Evolutionary conservation across 1,140 invertebrate species (phyloP), one percentile per base, ranked within the genome.

Genomic region (Bradysia coprophila): DNA sequence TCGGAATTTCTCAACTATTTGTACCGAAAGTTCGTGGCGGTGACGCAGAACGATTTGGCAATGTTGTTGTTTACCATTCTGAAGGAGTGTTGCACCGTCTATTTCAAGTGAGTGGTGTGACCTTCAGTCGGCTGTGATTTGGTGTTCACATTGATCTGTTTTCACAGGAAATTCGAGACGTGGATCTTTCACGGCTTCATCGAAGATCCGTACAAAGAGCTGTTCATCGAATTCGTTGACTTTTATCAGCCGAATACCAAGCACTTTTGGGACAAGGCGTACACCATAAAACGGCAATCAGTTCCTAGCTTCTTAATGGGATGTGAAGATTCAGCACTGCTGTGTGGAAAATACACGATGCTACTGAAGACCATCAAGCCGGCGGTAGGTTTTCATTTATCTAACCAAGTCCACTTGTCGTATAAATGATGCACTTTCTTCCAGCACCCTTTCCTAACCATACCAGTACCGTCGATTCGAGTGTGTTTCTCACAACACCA

Each of bases 301-400:
- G 44, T 61, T 8, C 58, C 58, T 1, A 49, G 47, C 9, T 61
- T 61, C 39, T 41, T 61, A 9, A 5, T 15, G 9, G 52, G 51
- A n/a, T 56, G 45, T 24, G 56, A 60, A 31, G 44, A 51, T 13
- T 43, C 48, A 4, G 55, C 59, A 24, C 31, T 61, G 0, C 50
- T 55, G 21, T 60, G 57, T 28, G 58, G 58, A 13, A 61, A 57
- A 41, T 60, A 61, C 40, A 59, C 55, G 20, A 52, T 48, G 21
- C 42, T 61, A 5, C 44, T 61, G 0, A 56, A 48, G 40, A 41
- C 48, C 2, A 57, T 49, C 40, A 58, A 58, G 37, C 34, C 48
- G 13, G 48, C 51, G 46, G 57, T 59, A 37, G 41, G 46, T 39
- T 16, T 18, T 9, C 5, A 28, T 18, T 41, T 37, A 42, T 36